Evolutionary conservation across 2,888 invertebrate genomes (phyloP).

Genomic region (Cosmorhoe ocellata): DNA sequence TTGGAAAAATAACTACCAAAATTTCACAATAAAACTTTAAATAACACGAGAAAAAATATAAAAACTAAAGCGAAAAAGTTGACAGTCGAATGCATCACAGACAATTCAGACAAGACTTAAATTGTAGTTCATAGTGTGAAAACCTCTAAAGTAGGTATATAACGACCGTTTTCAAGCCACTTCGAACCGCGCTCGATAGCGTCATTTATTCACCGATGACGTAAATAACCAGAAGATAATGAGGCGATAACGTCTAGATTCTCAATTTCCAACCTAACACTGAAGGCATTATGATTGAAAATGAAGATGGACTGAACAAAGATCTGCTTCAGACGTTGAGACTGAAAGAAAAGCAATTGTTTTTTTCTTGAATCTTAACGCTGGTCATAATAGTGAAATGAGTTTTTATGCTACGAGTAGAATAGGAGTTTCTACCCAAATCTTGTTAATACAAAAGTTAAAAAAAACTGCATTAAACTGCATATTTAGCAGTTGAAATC

Average conservation of each 20-base stretch:
- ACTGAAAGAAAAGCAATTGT: not conserved
- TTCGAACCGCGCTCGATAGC: not conserved
- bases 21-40: no score
- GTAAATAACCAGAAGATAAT: conserved; percentile 3
- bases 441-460: no score
- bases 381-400: not conserved
- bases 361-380: conserved; percentile 6
- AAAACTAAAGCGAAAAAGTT: no score
- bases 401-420: not conserved
- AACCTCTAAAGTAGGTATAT: no score
- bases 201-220: conserved; percentile 4
- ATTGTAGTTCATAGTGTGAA: no score
- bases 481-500: no score
- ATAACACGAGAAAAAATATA: no score
- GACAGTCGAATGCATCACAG: no score
- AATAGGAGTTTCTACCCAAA: no score
- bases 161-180: not conserved
- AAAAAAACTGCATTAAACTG: no score
- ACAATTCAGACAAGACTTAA: no score
- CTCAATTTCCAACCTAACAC: not conserved
- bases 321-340: not conserved
- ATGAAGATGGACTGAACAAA: not conserved
- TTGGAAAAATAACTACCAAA: no score
- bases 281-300: not conserved
- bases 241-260: not conserved